Evolutionary conservation across 92 coral and sea anemone genomes (phyloP).

Genomic region (Galaxea fascicularis): DNA sequence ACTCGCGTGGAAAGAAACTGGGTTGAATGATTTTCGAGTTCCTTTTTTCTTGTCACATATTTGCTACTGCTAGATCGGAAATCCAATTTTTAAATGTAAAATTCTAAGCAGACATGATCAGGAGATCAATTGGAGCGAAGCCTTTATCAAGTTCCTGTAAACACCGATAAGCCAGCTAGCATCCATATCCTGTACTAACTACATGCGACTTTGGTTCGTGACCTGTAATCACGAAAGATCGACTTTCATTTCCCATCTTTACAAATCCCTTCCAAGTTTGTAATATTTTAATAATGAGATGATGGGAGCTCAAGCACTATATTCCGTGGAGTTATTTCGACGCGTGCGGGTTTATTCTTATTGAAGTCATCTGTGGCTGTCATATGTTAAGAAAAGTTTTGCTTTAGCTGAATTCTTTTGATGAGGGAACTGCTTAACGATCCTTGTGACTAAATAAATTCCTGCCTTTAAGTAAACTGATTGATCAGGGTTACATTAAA

Average conservation of each 20-base stretch:
- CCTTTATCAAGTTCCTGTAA: constrained; percentile 12
- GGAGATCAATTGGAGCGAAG: constrained; percentile 1
- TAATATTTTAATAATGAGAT: constrained; percentile 8
- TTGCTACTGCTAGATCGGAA: neutral
- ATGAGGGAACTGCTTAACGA: neutral
- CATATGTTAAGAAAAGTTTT: neutral
- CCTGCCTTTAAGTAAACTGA: constrained; percentile 15
- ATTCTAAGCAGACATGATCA: constrained; percentile 19
- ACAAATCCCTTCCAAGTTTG: neutral
- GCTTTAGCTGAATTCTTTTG: neutral
- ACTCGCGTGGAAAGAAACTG: neutral
- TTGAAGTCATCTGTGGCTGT: neutral
- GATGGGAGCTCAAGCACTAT: neutral
- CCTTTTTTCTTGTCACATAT: neutral
- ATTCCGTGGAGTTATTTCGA: neutral
- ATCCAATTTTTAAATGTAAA: constrained; percentile 1
- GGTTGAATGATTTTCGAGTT: neutral
- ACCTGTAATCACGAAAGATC: neutral
- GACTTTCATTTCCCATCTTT: neutral
- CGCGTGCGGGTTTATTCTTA: neutral
- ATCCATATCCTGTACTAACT: constrained; percentile 1
- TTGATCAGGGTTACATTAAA: neutral
- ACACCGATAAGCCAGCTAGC: constrained; percentile 10
- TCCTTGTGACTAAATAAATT: constrained; percentile 29
- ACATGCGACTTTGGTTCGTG: constrained; percentile 21